These are phyloP conservation scores for Taenioides sp. DNA, from an alignment of 2,797 vertebrate genomes.

Conservation along the genomic window DNA sequence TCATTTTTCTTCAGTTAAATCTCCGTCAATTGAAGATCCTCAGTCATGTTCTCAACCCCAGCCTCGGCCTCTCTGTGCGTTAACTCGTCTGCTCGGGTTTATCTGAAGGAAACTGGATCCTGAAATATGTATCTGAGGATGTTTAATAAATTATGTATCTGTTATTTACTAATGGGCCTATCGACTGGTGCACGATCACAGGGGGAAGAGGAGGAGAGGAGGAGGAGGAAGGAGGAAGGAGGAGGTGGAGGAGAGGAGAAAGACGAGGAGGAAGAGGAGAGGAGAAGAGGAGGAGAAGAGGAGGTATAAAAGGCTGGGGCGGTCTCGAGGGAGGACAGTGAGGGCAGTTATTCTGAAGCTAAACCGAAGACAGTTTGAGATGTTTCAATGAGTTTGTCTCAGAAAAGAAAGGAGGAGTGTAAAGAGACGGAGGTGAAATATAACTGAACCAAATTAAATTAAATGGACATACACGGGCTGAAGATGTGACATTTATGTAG, in stretches of 20 bases:
- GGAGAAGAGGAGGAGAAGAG: conserved; percentile 15
- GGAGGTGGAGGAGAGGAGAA: conserved; percentile 20
- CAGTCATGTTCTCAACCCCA: background rate
- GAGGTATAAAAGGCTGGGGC: conserved; percentile 56
- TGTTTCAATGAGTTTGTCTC: background rate
- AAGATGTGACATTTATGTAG: too few relatives aligned
- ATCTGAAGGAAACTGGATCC: conserved; percentile 61
- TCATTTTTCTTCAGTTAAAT: background rate
- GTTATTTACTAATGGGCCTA: conserved; percentile 84
- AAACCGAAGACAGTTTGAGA: background rate
- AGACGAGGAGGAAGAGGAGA: conserved; percentile 19
- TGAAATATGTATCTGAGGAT: conserved; percentile 83
- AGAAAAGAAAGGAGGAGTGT: background rate
- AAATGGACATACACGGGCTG: too few relatives aligned
- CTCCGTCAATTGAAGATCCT: background rate
- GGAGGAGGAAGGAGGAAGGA: conserved; percentile 18
- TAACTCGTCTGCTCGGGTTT: background rate
- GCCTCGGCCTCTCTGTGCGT: background rate
- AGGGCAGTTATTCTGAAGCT: conserved; percentile 29
- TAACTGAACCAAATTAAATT: too few relatives aligned
- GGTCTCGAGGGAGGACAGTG: conserved; percentile 40
- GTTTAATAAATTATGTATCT: conserved; percentile 85
- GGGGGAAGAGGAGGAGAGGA: conserved; percentile 22
- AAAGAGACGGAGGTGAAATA: background rate
- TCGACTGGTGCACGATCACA: conserved; percentile 68